These are phyloP conservation scores for Drosophila diplacantha DNA, from an alignment of 2,888 invertebrate genomes.

Conservation along the genomic window DNA sequence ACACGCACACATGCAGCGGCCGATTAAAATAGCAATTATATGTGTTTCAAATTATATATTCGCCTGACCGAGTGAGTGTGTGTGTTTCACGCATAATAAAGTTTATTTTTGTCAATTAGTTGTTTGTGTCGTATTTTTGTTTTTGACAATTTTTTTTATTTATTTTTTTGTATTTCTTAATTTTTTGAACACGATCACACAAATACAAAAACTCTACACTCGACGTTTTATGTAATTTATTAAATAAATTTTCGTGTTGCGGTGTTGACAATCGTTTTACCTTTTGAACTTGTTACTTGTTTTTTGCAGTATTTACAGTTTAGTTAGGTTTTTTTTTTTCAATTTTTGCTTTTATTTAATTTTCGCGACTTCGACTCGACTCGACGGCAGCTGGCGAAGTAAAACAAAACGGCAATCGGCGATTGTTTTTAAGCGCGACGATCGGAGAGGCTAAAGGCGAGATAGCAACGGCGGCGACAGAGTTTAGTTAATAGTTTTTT, in stretches of 20 bases:
- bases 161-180: conserved; percentile 21
- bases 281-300: conserved; percentile 25
- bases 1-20: conserved; percentile 38
- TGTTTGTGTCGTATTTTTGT: conserved; percentile 27
- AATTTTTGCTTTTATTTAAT: conserved; percentile 29
- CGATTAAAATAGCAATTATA: conserved; percentile 32
- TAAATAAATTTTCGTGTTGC: conserved; percentile 23
- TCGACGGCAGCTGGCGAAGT: conserved; percentile 46
- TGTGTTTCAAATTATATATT: conserved; percentile 32
- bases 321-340: conserved; percentile 19
- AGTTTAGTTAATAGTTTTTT: conserved; percentile 43
- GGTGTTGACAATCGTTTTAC: conserved; percentile 26
- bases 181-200: conserved; percentile 22
- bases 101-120: conserved; percentile 65
- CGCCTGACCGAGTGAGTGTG: conserved; percentile 27
- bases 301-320: conserved; percentile 41
- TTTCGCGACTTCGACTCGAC: conserved; percentile 42
- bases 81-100: conserved; percentile 66
- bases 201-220: conserved; percentile 34
- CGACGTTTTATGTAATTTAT: conserved; percentile 30
- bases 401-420: conserved; percentile 51
- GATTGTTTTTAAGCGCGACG: conserved; percentile 49
- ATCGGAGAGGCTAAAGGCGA: conserved; percentile 28
- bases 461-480: conserved; percentile 36
- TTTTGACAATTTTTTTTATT: conserved; percentile 23